Evolutionary conservation across 2,797 vertebrate genomes (phyloP).

Genomic region (Microhierax caerulescens): DNA sequence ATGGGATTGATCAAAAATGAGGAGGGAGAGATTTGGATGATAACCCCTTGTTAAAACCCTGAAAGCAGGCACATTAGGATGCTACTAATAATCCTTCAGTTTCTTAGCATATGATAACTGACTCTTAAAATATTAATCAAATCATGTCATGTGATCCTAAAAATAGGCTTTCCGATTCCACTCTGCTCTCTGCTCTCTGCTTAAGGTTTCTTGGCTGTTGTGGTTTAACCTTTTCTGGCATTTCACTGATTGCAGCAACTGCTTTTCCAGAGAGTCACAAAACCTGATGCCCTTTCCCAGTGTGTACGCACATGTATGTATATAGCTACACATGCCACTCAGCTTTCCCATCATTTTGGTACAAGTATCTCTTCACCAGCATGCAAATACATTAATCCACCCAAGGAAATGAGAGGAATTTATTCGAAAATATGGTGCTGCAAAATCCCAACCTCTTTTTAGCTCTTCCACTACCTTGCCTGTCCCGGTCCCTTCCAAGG

Average conservation of each 20-base stretch:
- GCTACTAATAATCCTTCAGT: slow-evolving; percentile 41
- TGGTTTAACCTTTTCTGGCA: slow-evolving; percentile 73
- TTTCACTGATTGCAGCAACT: slow-evolving; percentile 71
- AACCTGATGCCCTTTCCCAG: slow-evolving; percentile 61
- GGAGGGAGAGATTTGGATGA: background rate
- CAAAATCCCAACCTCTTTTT: background rate
- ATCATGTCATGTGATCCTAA: slow-evolving; percentile 65
- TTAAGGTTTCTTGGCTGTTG: slow-evolving; percentile 55
- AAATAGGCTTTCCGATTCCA: slow-evolving; percentile 65
- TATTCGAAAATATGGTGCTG: background rate
- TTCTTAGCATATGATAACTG: slow-evolving; percentile 60
- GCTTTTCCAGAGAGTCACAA: slow-evolving; percentile 49
- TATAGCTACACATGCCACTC: background rate
- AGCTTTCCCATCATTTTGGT: background rate
- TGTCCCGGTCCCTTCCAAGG: background rate
- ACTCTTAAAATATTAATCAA: slow-evolving; percentile 74
- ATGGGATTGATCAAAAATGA: background rate
- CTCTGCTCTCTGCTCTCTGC: slow-evolving; percentile 34
- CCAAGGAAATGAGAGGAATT: slow-evolving; percentile 4
- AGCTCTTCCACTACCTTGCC: background rate
- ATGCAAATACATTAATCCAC: background rate
- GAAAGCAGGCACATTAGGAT: background rate
- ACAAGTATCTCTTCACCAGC: background rate
- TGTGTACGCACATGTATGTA: background rate
- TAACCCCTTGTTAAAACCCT: background rate